Conservation (phyloP, 2,797 vertebrate genomes). For the Cryptoprocta ferox region DNA sequence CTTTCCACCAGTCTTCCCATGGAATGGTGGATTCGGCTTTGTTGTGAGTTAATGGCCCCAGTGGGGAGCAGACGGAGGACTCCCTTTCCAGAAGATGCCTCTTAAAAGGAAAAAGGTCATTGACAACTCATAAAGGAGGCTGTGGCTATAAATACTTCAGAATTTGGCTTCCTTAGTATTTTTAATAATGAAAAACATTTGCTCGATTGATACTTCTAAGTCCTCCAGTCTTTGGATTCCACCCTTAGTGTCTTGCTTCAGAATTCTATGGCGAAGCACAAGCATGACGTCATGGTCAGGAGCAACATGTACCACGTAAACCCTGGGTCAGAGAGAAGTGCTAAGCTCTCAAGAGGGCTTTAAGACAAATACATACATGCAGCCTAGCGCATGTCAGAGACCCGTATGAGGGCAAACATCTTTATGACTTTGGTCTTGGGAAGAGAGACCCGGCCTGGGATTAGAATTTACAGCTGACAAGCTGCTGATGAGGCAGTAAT, state of each 20-base stretch:
- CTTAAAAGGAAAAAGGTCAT: slow-evolving; percentile 54
- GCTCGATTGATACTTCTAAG: slow-evolving; percentile 56
- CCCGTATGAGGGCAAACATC: neutral
- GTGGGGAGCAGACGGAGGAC: neutral
- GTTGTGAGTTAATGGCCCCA: slow-evolving; percentile 30
- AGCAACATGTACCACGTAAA: neutral
- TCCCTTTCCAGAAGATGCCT: slow-evolving; percentile 41
- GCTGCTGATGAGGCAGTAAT: slow-evolving; percentile 52
- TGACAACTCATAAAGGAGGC: slow-evolving; percentile 14
- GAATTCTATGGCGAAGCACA: neutral
- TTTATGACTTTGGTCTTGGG: slow-evolving; percentile 63
- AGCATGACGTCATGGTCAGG: slow-evolving; percentile 45
- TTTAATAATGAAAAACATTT: slow-evolving; percentile 78
- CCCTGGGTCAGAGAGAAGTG: neutral
- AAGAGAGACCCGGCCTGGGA: neutral
- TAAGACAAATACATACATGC: neutral
- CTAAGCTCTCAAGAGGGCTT: neutral
- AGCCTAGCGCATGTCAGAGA: neutral
- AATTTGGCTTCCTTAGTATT: slow-evolving; percentile 69
- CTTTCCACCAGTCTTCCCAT: slow-evolving; percentile 18
- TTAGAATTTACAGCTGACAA: slow-evolving; percentile 63
- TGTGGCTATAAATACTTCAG: slow-evolving; percentile 71
- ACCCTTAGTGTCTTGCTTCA: neutral
- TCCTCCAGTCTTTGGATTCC: neutral
- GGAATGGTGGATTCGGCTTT: neutral